phyloP scores from a whole-genome alignment of 2,113 vertebrate species.

The Rhagologus leucostigma region DNA sequence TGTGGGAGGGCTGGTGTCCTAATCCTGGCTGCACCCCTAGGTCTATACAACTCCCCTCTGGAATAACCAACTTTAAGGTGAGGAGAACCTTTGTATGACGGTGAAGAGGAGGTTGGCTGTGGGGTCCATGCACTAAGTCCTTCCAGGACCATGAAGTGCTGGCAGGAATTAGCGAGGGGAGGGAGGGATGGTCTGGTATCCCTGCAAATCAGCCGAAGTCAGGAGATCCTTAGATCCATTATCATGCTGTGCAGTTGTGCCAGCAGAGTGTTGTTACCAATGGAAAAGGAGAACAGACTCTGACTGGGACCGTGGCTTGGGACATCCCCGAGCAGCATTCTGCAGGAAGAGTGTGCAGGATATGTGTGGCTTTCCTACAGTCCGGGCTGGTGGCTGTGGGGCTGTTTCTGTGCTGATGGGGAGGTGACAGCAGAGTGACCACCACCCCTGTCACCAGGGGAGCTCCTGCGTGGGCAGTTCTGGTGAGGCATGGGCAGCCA shows the following conservation, averaged over 20 bases:
- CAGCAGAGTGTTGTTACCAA: neutral
- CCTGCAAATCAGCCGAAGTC: neutral
- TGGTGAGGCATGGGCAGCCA: neutral
- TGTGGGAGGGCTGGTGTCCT: neutral
- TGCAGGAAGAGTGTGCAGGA: neutral
- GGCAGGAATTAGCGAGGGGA: neutral
- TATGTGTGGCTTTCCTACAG: neutral
- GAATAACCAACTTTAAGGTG: neutral
- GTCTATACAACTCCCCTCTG: too few relatives aligned
- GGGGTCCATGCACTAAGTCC: neutral
- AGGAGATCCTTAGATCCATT: neutral
- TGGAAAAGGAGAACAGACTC: neutral
- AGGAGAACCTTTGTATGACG: neutral
- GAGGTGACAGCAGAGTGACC: neutral
- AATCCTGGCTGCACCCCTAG: neutral
- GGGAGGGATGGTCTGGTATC: neutral
- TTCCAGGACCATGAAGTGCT: neutral
- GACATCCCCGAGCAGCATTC: fast-evolving
- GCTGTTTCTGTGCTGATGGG: neutral
- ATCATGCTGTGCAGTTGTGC: fast-evolving
- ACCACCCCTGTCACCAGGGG: neutral
- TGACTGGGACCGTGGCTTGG: neutral
- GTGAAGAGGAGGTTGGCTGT: neutral
- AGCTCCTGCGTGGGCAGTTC: neutral
- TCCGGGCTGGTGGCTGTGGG: fast-evolving